Base-by-base conservation (phyloP, 2,888 invertebrate species). In the Agrochola litura region DNA sequence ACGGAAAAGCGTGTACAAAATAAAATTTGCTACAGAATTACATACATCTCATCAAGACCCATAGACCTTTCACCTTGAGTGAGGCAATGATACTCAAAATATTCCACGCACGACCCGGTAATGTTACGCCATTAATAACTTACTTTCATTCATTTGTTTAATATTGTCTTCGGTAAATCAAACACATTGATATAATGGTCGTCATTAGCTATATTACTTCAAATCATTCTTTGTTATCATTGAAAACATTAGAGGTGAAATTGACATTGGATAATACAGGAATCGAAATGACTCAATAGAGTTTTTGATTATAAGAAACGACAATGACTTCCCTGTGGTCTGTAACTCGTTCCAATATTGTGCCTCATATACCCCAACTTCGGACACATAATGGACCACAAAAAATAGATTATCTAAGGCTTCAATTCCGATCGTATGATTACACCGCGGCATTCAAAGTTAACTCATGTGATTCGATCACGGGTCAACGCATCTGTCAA, bases 21-120 rank as follows among this genome's bases (percentile, higher is more conserved):
- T 67, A 77, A 69, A 79, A 86, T 83, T 85, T 84, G 80, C 63
- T 58, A 79, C 80, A 82, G 77, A 84, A 86, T 87, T 76, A 79
- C 76, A 77, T 82, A 77, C 69, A 77, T 77, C 78, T 76, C 83
- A 87, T 82, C 83, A 81, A 83, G 64, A 85, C 58, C 54, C 37
- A 30, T 6, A 78, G 89, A 93, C 95, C 94, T 95, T 94, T 95
- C 94, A 94, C 94, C 94, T 91, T 78, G 81, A 84, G 79, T 83
- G 88, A 87, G 88, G 91, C 87, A 88, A 91, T 90, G 84, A 91
- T 89, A 87, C 86, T 87, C 85, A 86, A 89, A 91, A 91, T 92
- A 89, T 89, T 87, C 88, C 82, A 90, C 85, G 91, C 92, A 91
- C 91, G 91, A 91, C 83, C 89, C 86, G 85, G 77, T 91, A 89